These are phyloP conservation scores for Borostomias antarcticus DNA, from an alignment of 2,797 vertebrate genomes.

Conservation along the genomic window DNA sequence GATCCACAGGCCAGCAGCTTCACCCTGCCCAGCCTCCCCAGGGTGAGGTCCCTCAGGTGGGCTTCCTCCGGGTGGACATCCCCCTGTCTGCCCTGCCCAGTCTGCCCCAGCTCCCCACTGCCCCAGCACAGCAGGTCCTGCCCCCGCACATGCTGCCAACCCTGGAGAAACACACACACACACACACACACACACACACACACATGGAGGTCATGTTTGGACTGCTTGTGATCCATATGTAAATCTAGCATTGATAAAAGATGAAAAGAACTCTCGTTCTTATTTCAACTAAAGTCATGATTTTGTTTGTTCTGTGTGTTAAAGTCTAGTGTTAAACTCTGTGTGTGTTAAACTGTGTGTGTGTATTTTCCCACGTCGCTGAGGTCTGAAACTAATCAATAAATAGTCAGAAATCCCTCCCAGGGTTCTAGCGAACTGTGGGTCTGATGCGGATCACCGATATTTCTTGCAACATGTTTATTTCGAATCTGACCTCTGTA, in stretches of 20 bases:
- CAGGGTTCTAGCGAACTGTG: conserved; percentile 55
- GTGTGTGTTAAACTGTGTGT: not conserved
- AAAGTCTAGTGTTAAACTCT: not conserved
- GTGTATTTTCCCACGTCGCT: not conserved
- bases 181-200: too few relatives aligned
- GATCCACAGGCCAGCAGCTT: conserved; percentile 61
- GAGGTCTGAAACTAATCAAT: conserved; percentile 25
- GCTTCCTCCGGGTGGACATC: conserved; percentile 36
- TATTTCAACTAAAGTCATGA: too few relatives aligned
- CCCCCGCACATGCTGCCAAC: conserved; percentile 7
- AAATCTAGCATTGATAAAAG: too few relatives aligned
- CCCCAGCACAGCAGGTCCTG: conserved; percentile 62
- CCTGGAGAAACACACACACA: conserved; percentile 28
- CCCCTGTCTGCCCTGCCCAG: conserved; percentile 33
- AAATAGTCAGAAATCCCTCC: conserved; percentile 26
- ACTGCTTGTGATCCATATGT: too few relatives aligned
- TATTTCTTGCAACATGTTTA: conserved; percentile 67
- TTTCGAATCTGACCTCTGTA: conserved; percentile 80
- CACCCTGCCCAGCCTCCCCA: conserved; percentile 35
- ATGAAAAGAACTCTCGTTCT: too few relatives aligned
- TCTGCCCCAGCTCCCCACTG: conserved; percentile 56
- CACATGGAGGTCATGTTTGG: too few relatives aligned
- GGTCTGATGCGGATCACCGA: conserved; percentile 58
- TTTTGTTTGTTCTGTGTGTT: not conserved
- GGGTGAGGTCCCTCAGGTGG: conserved; percentile 41